Conservation (phyloP, 2,888 invertebrate species). For the Heteromyza rotundicornis region DNA sequence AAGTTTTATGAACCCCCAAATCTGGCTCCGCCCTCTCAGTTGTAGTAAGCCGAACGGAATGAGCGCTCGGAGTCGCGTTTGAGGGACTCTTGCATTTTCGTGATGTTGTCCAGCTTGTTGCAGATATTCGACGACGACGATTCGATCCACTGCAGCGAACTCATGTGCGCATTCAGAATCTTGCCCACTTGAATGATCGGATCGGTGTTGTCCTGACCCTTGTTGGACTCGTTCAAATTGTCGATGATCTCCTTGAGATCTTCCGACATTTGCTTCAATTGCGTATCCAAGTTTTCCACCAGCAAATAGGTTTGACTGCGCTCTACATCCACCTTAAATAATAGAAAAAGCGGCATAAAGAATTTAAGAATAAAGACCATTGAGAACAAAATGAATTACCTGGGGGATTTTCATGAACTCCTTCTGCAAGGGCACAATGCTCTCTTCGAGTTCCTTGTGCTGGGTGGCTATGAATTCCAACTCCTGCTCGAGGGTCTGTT, state of each 20-base stretch:
- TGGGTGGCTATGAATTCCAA: conserved; percentile 92
- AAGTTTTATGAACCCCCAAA: not conserved
- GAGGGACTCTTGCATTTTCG: conserved; percentile 79
- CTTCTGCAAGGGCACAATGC: conserved; percentile 84
- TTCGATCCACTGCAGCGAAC: conserved; percentile 94
- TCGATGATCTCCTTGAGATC: conserved; percentile 95
- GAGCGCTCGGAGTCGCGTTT: conserved; percentile 77
- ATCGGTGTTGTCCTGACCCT: conserved; percentile 81
- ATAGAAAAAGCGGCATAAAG: no score
- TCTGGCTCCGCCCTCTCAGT: conserved; percentile 31
- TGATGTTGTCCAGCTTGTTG: conserved; percentile 80
- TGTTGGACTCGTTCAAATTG: conserved; percentile 87
- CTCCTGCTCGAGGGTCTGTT: conserved; percentile 88
- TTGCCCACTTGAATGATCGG: conserved; percentile 92
- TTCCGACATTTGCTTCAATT: conserved; percentile 92
- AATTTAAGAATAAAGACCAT: no score
- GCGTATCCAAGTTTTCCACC: conserved; percentile 89
- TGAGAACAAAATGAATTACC: no score
- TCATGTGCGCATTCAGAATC: conserved; percentile 95
- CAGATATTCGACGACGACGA: conserved; percentile 79
- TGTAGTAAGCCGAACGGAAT: conserved; percentile 68
- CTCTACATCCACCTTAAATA: conserved; percentile 88
- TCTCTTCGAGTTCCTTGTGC: conserved; percentile 89
- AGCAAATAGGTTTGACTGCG: conserved; percentile 89
- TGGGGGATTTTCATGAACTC: conserved; percentile 73